Base-by-base conservation (phyloP, 1,140 invertebrate genomes). In the Melanaphis sacchari region DNA sequence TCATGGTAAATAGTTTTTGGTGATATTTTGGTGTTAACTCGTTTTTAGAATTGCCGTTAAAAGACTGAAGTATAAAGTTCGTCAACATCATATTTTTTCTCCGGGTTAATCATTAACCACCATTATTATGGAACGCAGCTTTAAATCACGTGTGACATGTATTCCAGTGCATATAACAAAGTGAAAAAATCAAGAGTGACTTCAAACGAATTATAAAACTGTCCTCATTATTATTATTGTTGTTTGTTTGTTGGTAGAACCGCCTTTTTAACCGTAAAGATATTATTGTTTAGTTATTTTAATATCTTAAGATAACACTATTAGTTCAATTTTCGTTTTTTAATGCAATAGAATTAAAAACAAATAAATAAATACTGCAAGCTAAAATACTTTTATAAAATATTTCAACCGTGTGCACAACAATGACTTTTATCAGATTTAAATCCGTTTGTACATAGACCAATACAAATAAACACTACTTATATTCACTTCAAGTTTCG, bases 151-250 rank as follows among this genome's bases (percentile, higher is more conserved):
- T 76, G 31, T 76, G 59, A n/a, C 59, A 76, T n/a, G 59, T 76
- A 76, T n/a, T 76, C 15, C 31, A 15, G 5, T n/a, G 15, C n/a
- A n/a, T 6, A 76, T 76, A 76, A 76, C 59, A 15, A 76, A n/a
- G 59, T 76, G n/a, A 76, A 76, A 66, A 76, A 76, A 11, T 76
- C 59, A 1, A n/a, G 31, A 76, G 31, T 18, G 59, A 76, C 15
- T 76, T 76, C 59, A 76, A 76, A 76, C 59, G 31, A 76, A 76
- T 76, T n/a, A 76, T 76, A 76, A 76, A 76, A 76, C 59, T 76
- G 59, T 76, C 59, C 36, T n/a, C 59, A 15, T 66, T 76, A n/a
- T 66, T 66, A 66, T 66, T 66, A 76, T 82, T 82, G 38, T 82
- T 38, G 24, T 82, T 82, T 22, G 22, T 82, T 22, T 82, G 40